phyloP scores from a whole-genome alignment of 2,113 vertebrate genomes.

The Myotis lucifugus region DNA sequence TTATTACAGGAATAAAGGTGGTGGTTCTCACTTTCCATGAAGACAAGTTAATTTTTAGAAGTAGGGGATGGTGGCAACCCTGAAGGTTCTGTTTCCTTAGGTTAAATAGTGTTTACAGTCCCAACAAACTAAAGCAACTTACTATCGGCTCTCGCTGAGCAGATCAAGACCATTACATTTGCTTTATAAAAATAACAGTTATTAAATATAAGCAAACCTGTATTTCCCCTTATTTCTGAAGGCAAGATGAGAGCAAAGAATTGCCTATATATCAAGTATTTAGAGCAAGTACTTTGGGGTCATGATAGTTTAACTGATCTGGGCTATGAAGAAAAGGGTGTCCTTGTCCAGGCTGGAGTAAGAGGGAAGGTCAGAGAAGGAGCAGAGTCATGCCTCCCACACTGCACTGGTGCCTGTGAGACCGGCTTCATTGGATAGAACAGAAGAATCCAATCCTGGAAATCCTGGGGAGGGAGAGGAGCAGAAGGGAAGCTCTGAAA shows the following conservation, averaged over 20 bases:
- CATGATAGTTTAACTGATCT: not conserved
- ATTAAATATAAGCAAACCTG: not conserved
- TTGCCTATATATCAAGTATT: not conserved
- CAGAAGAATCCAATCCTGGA: not conserved
- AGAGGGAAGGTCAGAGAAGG: not conserved
- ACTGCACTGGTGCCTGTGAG: not conserved
- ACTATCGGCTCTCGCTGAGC: not conserved
- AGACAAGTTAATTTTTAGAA: not conserved
- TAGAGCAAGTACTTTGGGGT: not conserved
- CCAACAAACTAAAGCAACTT: not conserved
- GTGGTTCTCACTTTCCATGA: not conserved
- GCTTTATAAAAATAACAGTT: not conserved
- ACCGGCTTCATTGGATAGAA: not conserved
- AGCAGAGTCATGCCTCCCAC: not conserved
- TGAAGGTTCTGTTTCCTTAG: not conserved
- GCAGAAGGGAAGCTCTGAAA: fast-evolving
- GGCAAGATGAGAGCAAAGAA: not conserved
- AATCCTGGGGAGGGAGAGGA: not conserved
- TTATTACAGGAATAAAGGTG: not conserved
- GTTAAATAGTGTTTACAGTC: not conserved
- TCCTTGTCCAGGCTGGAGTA: not conserved
- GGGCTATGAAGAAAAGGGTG: not conserved
- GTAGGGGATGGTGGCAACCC: not conserved
- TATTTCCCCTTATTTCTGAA: not conserved
- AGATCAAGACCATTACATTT: not conserved